Evolutionary conservation across 2,113 vertebrate genomes (phyloP).

Genomic region (Cheilinus undulatus): DNA sequence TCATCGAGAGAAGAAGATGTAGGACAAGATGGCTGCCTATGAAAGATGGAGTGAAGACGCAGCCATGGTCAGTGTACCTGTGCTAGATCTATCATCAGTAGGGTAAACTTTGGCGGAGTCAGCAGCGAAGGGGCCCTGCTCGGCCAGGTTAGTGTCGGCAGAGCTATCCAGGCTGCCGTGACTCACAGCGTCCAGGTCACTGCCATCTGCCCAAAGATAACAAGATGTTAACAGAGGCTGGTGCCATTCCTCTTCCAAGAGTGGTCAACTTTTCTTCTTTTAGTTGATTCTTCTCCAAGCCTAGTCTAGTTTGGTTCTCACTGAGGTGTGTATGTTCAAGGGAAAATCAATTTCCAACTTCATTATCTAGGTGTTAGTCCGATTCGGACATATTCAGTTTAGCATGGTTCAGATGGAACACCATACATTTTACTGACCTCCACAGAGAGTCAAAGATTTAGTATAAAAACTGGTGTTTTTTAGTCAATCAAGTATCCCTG

Average conservation of each 20-base stretch:
- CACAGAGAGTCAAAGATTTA: too few species aligned
- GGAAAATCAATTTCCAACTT: too few species aligned
- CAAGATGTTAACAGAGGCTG: constrained; percentile 43
- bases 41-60: constrained; percentile 24
- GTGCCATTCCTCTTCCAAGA: constrained; percentile 2
- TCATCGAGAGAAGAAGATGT: constrained; percentile 51
- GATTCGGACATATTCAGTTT: too few species aligned
- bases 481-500: too few species aligned
- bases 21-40: constrained; percentile 55
- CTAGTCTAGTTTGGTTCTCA: too few species aligned
- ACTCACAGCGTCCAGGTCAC: constrained; percentile 89
- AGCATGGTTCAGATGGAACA: too few species aligned
- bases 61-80: constrained; percentile 79
- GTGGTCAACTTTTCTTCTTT: background rate
- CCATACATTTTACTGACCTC: too few species aligned
- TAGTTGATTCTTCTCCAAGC: too few species aligned
- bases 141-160: constrained; percentile 81
- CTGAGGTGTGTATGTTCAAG: too few species aligned
- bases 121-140: constrained; percentile 81
- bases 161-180: constrained; percentile 90
- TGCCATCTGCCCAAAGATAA: constrained; percentile 87
- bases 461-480: too few species aligned
- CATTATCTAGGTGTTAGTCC: too few species aligned
- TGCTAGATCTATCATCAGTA: constrained; percentile 88
- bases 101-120: constrained; percentile 85